Conservation (phyloP, 2,888 invertebrate species). For the Philonicus albiceps region DNA sequence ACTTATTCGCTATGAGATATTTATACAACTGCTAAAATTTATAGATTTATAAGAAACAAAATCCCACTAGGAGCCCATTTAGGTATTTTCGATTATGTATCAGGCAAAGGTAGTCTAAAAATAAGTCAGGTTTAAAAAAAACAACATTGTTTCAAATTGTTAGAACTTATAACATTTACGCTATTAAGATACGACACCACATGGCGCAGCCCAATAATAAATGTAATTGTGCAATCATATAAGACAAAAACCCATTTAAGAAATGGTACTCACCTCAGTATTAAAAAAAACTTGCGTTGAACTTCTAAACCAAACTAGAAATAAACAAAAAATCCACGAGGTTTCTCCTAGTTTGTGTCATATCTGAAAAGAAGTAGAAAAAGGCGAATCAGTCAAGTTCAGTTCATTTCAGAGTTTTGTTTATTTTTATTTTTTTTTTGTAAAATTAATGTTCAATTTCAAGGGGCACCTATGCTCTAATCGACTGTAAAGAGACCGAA, state of each 20-base stretch:
- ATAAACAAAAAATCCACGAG: background rate
- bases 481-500: background rate
- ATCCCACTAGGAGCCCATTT: background rate
- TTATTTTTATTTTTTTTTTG: background rate
- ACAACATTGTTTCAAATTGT: too few species aligned
- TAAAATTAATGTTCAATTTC: background rate
- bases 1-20: background rate
- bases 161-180: background rate
- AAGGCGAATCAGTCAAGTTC: background rate
- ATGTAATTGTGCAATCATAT: background rate
- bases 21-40: background rate
- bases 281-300: background rate
- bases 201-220: background rate
- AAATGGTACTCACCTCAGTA: background rate
- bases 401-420: too few species aligned
- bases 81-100: background rate
- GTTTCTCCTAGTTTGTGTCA: background rate
- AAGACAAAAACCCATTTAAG: background rate
- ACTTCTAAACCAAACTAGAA: background rate
- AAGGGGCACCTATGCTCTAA: background rate
- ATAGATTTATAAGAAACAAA: background rate
- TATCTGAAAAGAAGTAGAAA: conserved; percentile 2
- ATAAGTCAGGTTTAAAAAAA: too few species aligned
- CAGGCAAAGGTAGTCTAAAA: background rate
- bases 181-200: background rate